These are phyloP conservation scores for Parapristionchus giblindavisi DNA, from an alignment of 2,888 invertebrate species.

Conservation along the genomic window DNA sequence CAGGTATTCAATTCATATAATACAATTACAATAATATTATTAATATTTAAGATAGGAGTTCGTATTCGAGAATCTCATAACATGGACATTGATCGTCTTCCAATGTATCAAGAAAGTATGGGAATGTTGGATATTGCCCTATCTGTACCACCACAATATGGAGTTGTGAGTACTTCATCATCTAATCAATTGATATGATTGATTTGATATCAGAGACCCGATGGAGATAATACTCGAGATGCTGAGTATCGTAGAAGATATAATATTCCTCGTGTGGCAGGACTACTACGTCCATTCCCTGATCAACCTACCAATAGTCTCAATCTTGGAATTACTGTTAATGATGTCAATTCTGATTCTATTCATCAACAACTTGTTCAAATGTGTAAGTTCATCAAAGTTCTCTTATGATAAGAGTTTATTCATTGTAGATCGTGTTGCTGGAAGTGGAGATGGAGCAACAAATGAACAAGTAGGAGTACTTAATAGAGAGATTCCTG, in stretches of 20 bases:
- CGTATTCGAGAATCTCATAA: conserved; percentile 66
- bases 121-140: conserved; percentile 66
- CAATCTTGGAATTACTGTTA: conserved; percentile 53
- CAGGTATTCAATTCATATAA: conserved; percentile 41
- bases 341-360: conserved; percentile 66
- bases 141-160: conserved; percentile 64
- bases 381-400: conserved; percentile 49
- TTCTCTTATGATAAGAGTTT: conserved; percentile 3
- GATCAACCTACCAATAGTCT: conserved; percentile 60
- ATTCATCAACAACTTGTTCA: conserved; percentile 65
- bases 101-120: conserved; percentile 66
- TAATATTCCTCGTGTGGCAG: conserved; percentile 61
- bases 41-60: conserved; percentile 57
- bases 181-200: neutral
- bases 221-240: conserved; percentile 67
- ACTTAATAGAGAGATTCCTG: conserved; percentile 57
- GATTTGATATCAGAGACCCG: conserved; percentile 53
- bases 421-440: conserved; percentile 44
- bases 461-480: conserved; percentile 41
- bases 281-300: conserved; percentile 68
- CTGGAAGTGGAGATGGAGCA: conserved; percentile 48
- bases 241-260: conserved; percentile 59
- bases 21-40: neutral
- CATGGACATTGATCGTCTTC: conserved; percentile 63
- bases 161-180: conserved; percentile 50